Evolutionary conservation across 2,797 vertebrate genomes (phyloP).

Genomic region (Spinus pinus): DNA sequence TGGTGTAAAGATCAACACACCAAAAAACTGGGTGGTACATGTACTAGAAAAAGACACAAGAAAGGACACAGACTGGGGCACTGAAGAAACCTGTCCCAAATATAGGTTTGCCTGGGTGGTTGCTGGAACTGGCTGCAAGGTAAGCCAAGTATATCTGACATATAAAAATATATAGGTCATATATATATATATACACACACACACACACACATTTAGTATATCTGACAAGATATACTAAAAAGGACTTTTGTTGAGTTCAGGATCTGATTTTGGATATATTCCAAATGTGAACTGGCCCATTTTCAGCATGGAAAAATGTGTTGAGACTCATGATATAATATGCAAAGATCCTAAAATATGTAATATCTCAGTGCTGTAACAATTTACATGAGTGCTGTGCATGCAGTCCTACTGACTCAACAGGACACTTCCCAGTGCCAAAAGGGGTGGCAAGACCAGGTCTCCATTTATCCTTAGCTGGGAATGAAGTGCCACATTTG

Average conservation of each 20-base stretch:
- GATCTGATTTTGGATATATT: not conserved
- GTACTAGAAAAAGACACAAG: not conserved
- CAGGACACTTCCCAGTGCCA: not conserved
- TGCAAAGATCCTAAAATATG: not conserved
- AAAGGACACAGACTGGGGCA: not conserved
- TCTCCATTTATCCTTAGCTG: not conserved
- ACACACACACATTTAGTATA: not conserved
- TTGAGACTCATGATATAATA: not conserved
- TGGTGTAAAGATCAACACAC: not conserved
- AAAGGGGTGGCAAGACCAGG: not conserved
- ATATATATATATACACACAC: not conserved
- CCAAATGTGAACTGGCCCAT: not conserved
- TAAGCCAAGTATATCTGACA: not conserved
- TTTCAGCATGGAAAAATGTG: not conserved
- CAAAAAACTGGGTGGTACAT: rapidly evolving
- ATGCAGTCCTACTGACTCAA: not conserved
- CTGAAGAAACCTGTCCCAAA: not conserved
- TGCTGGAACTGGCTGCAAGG: not conserved
- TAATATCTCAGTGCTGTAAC: not conserved
- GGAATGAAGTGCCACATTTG: not conserved
- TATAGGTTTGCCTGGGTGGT: not conserved
- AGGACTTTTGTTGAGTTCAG: not conserved
- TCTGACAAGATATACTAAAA: not conserved
- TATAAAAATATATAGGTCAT: not conserved
- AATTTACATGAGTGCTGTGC: not conserved